Percentiles rank a stretch among this genome's conserved stretches.
Conservation (phyloP, 2,888 invertebrate species). For the Agrochola lota region DNA sequence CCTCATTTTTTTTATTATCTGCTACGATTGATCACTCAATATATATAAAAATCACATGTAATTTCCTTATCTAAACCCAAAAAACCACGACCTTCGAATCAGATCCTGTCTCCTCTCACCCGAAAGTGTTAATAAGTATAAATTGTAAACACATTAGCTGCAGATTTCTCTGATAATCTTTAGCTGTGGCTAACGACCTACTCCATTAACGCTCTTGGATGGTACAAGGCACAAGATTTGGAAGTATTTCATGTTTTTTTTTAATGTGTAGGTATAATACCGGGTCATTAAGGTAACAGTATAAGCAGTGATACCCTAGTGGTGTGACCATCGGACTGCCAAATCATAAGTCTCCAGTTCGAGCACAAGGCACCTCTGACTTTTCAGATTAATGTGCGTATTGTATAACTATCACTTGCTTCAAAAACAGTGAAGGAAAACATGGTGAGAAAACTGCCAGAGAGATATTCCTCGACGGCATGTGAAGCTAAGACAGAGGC, state of each 20-base stretch:
- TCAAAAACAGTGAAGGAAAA: no score
- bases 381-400: no score
- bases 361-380: no score
- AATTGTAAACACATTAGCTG: slow-evolving; percentile 82
- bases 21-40: no score
- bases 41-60: neutral
- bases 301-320: no score
- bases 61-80: slow-evolving; percentile 25
- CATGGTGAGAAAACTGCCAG: no score
- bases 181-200: slow-evolving; percentile 83
- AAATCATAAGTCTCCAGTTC: no score
- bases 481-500: no score
- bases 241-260: neutral
- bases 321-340: no score
- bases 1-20: no score
- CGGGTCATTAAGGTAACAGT: neutral
- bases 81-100: slow-evolving; percentile 20
- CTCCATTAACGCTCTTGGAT: slow-evolving; percentile 79
- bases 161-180: slow-evolving; percentile 86
- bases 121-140: slow-evolving; percentile 72
- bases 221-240: slow-evolving; percentile 69
- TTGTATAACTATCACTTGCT: no score
- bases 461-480: no score
- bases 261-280: neutral
- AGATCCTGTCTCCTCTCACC: slow-evolving; percentile 21